These are phyloP conservation scores for Anthoptus insignis DNA, from an alignment of 2,888 invertebrate genomes.

Conservation along the genomic window DNA sequence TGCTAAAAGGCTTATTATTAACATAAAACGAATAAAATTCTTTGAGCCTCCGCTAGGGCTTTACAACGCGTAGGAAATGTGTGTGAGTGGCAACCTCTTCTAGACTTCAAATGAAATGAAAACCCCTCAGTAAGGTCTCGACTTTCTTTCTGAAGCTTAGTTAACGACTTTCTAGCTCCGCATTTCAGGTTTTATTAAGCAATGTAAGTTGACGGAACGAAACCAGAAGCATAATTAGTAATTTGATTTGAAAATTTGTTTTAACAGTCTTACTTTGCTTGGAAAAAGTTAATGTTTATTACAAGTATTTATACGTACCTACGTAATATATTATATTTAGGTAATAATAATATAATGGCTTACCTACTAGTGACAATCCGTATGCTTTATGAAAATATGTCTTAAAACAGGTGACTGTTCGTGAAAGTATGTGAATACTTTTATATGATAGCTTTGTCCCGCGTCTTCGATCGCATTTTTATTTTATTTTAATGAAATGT, in stretches of 20 bases:
- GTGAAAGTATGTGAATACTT: no score
- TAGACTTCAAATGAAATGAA: conserved; percentile 71
- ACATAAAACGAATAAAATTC: conserved; percentile 54
- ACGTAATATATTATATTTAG: no score
- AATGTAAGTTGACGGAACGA: conserved; percentile 70
- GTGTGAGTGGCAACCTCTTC: conserved; percentile 60
- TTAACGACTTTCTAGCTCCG: conserved; percentile 70
- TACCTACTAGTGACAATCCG: no score
- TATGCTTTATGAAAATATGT: no score
- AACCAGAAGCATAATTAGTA: conserved; percentile 76
- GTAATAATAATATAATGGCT: no score
- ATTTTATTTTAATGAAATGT: no score
- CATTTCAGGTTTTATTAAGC: conserved; percentile 71
- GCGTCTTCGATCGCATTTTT: no score
- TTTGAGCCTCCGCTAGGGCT: conserved; percentile 51
- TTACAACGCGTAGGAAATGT: conserved; percentile 58
- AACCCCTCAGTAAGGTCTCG: conserved; percentile 69
- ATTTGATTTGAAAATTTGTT: conserved; percentile 70
- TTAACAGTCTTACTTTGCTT: no score
- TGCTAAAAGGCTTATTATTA: conserved; percentile 51
- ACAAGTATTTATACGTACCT: no score
- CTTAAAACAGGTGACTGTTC: no score
- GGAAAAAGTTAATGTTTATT: no score
- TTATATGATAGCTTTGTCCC: no score
- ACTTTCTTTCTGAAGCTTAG: conserved; percentile 70